Conservation (phyloP, 2,888 invertebrate genomes). For the Silvanus unidentatus region DNA sequence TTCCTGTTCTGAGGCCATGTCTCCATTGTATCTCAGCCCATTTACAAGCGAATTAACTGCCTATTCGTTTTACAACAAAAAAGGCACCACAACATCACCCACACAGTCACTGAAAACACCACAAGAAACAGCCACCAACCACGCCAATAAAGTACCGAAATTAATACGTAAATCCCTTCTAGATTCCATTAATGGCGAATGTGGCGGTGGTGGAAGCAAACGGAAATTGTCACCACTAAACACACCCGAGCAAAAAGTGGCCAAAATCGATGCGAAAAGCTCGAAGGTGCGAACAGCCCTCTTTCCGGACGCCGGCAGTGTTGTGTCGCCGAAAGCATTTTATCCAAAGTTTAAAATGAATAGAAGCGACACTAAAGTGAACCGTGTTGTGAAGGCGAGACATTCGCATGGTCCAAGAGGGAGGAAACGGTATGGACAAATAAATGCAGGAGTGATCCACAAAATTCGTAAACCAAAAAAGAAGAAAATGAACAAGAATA, state of each 20-base stretch:
- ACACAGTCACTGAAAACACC: constrained; percentile 40
- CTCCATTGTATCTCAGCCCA: constrained; percentile 28
- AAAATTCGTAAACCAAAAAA: constrained; percentile 58
- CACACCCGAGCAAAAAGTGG: constrained; percentile 18
- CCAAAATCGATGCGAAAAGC: constrained; percentile 26
- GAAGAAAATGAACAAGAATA: constrained; percentile 32
- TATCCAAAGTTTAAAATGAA: constrained; percentile 41
- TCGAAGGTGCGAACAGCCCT: constrained; percentile 42
- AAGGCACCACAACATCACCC: constrained; percentile 32
- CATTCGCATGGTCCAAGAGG: constrained; percentile 12
- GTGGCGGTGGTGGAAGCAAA: constrained; percentile 11
- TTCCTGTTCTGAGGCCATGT: constrained; percentile 21
- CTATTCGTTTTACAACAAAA: constrained; percentile 16
- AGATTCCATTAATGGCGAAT: constrained; percentile 15
- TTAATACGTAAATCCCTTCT: constrained; percentile 36
- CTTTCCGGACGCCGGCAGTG: constrained; percentile 43
- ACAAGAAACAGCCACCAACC: constrained; percentile 36
- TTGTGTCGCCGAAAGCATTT: constrained; percentile 51
- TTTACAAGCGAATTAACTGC: constrained; percentile 10
- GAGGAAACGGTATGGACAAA: not conserved
- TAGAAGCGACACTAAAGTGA: constrained; percentile 14
- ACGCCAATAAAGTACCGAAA: constrained; percentile 33
- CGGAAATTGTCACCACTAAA: constrained; percentile 20
- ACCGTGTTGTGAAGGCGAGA: constrained; percentile 4
- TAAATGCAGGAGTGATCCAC: constrained; percentile 60